These are phyloP conservation scores for Nycteola revayana DNA, from an alignment of 2,888 invertebrate genomes.

Conservation along the genomic window DNA sequence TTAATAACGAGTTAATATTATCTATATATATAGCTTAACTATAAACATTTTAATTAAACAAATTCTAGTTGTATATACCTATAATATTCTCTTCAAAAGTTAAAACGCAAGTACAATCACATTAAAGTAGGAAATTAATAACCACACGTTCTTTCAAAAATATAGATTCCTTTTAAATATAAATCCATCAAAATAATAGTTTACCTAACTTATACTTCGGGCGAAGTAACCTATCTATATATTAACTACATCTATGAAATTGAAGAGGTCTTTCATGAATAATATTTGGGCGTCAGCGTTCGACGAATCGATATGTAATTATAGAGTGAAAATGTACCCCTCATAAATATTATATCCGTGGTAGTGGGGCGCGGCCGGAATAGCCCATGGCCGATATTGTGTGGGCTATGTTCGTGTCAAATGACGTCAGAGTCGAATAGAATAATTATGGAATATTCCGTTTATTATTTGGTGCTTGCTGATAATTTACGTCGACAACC, in stretches of 20 bases:
- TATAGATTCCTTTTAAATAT: slow-evolving; percentile 8
- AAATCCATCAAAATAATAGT: background rate
- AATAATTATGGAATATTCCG: no score
- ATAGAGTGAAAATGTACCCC: slow-evolving; percentile 77
- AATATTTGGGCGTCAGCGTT: slow-evolving; percentile 74
- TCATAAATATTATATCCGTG: slow-evolving; percentile 77
- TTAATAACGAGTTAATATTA: no score
- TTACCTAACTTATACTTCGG: background rate
- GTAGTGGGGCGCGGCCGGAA: slow-evolving; percentile 72
- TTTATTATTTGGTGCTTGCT: no score
- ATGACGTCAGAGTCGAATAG: slow-evolving; percentile 35
- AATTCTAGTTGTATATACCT: no score
- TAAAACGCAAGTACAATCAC: no score
- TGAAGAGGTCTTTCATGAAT: slow-evolving; percentile 68
- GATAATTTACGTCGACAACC: no score
- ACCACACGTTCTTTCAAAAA: no score
- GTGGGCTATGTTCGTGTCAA: slow-evolving; percentile 44
- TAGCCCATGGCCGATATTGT: slow-evolving; percentile 70
- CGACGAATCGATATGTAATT: slow-evolving; percentile 78
- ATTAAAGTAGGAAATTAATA: no score
- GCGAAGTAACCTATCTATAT: background rate
- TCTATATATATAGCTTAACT: no score
- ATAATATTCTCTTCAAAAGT: no score
- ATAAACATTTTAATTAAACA: no score
- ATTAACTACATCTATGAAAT: no score